phyloP scores from a whole-genome alignment of 2,797 vertebrate genomes.

The Gambelia wislizenii region DNA sequence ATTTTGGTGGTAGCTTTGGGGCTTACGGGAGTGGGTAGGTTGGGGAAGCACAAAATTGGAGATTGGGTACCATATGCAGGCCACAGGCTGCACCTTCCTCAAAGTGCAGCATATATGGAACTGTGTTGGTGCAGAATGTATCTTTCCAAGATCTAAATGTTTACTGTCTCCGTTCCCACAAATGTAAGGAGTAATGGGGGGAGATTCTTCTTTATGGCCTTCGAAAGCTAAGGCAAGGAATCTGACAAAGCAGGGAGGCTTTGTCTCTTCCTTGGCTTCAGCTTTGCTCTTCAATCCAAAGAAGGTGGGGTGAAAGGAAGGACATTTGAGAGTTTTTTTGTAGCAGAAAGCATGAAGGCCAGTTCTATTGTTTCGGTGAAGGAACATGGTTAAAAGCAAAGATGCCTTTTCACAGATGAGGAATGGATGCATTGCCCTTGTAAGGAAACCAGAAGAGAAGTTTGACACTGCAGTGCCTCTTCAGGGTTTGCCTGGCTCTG shows the following conservation, averaged over 20 bases:
- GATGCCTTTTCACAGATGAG: background rate
- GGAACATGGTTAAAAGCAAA: constrained; percentile 20
- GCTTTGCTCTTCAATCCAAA: background rate
- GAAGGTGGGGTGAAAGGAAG: background rate
- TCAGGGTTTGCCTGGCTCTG: background rate
- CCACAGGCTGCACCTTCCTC: too few relatives aligned
- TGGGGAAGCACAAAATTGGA: too few relatives aligned
- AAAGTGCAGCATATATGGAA: background rate
- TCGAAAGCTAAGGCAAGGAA: constrained; percentile 10
- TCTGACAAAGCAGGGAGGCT: background rate
- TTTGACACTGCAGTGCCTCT: background rate
- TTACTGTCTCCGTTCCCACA: too few relatives aligned
- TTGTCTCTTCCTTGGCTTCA: background rate
- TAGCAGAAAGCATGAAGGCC: constrained; percentile 1
- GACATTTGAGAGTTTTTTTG: background rate
- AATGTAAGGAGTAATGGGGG: too few relatives aligned
- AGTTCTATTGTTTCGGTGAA: background rate
- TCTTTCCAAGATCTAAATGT: background rate
- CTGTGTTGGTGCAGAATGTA: background rate
- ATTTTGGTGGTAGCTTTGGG: too few relatives aligned
- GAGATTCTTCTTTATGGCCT: background rate
- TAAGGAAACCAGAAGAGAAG: background rate
- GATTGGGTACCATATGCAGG: too few relatives aligned
- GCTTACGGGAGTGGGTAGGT: too few relatives aligned
- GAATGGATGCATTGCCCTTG: background rate